Base-by-base conservation (phyloP, 2,113 vertebrate species). In the Scalopus aquaticus region DNA sequence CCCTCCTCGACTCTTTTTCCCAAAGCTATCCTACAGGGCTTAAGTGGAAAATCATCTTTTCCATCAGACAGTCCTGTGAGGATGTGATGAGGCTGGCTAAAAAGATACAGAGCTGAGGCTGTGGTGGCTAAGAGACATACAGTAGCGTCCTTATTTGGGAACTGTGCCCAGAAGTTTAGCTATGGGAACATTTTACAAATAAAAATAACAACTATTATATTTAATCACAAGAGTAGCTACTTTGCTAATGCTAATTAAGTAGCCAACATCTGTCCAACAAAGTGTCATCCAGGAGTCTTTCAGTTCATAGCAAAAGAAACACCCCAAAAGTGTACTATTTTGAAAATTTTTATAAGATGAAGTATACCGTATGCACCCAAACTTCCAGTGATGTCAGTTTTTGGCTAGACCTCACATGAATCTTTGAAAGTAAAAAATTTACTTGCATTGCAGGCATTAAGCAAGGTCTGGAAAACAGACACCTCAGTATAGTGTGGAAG, bases 181-280 rank as follows among this genome's bases (percentile, higher is more conserved):
- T 87, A 39, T 13, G 4, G 56, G 88, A 91, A 95, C 90, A 35
- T 82, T 90, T 89, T 90, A 91, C 64, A 95, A 89, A 86, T 88
- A 58, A 97, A 95, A 96, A 60, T 83, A 88, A 78, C 64, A 95
- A 60, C 70, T 92, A 79, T 86, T 94, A 83, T 44, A 90, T 30
- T 84, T 93, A 86, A 91, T 51, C 49, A 65, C 51, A 88, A 74
- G 69, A 91, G 74, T 91, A 62, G 44, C 37, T 72, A 26, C 42
- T 76, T 93, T 83, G 37, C 70, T 86, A 12, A 51, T 83, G 35
- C 19, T 90, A 91, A 94, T 86, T 65, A 94, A 79, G 35, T 78
- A 62, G 60, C 91, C 65, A 72, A 76, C 35, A 56, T 65, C 49
- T 86, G 1, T 74, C 64, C 86, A 94, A 60, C 15, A 56, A 51